Evolutionary conservation across 1,140 invertebrate genomes (phyloP).

Genomic region (Caenorhabditis briggsae): DNA sequence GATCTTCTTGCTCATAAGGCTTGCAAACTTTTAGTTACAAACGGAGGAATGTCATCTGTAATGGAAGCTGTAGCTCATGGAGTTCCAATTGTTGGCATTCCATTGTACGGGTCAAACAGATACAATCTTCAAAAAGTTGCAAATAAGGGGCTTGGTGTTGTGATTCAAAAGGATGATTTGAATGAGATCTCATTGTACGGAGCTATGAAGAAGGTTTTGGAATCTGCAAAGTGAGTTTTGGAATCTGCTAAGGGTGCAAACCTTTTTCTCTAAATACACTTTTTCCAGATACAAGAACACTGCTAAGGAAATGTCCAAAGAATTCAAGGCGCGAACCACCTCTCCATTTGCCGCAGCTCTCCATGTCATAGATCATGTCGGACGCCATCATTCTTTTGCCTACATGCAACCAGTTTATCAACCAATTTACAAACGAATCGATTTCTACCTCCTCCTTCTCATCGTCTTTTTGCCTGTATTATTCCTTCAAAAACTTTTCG

Average conservation of each 20-base stretch:
- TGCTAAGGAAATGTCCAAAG: constrained; percentile 72
- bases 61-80: constrained; percentile 76
- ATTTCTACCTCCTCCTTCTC: constrained; percentile 41
- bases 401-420: constrained; percentile 61
- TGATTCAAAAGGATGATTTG: constrained; percentile 71
- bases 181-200: constrained; percentile 62
- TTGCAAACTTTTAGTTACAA: constrained; percentile 73
- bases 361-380: constrained; percentile 73
- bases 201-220: constrained; percentile 67
- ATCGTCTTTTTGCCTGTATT: constrained; percentile 11
- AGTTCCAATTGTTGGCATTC: constrained; percentile 75
- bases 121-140: constrained; percentile 71
- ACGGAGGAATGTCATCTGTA: constrained; percentile 75
- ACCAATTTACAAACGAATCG: constrained; percentile 21
- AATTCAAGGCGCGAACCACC: constrained; percentile 65
- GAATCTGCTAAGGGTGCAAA: background rate
- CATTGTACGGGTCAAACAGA: constrained; percentile 74
- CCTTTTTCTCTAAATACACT: background rate
- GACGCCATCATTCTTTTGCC: constrained; percentile 69
- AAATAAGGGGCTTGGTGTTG: constrained; percentile 73
- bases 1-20: constrained; percentile 74
- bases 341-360: constrained; percentile 72
- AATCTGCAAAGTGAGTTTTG: constrained; percentile 65
- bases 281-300: constrained; percentile 69
- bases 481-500: background rate